phyloP scores from a whole-genome alignment of 2,888 invertebrate species.

The Perdita meconis region DNA sequence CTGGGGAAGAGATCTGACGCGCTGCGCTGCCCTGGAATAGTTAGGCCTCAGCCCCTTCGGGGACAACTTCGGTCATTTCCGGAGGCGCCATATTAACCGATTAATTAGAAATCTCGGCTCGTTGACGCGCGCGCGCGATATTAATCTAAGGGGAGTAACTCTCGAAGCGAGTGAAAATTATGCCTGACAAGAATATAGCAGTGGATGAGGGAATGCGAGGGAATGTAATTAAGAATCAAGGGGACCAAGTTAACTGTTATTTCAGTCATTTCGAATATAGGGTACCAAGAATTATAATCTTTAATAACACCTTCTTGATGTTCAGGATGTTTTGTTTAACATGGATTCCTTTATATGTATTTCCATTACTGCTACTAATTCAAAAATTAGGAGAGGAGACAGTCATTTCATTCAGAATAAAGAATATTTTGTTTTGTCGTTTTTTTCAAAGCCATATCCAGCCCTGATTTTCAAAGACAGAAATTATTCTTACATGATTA shows the following conservation, averaged over 20 bases:
- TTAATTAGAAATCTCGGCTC: slow-evolving; percentile 62
- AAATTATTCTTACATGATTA: no score
- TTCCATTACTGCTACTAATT: no score
- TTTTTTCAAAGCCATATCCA: no score
- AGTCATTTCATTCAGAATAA: no score
- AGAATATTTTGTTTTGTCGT: no score
- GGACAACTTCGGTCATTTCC: slow-evolving; percentile 61
- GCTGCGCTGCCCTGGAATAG: slow-evolving; percentile 33
- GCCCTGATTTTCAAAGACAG: no score
- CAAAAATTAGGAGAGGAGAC: no score
- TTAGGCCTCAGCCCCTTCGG: slow-evolving; percentile 40
- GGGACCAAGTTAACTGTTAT: background rate
- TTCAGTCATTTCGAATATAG: background rate
- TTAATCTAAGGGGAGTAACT: slow-evolving; percentile 45
- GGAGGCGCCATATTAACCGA: slow-evolving; percentile 52
- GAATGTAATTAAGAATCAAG: background rate
- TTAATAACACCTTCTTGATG: no score
- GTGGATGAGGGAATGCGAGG: background rate
- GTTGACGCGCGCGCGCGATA: slow-evolving; percentile 27
- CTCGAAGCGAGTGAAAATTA: slow-evolving; percentile 12
- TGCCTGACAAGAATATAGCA: background rate
- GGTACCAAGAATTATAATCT: no score
- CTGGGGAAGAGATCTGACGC: slow-evolving; percentile 35
- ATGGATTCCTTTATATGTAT: no score
- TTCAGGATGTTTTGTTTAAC: no score